Base-by-base conservation (phyloP, 2,888 invertebrate genomes). In the Palloptera scutellata region DNA sequence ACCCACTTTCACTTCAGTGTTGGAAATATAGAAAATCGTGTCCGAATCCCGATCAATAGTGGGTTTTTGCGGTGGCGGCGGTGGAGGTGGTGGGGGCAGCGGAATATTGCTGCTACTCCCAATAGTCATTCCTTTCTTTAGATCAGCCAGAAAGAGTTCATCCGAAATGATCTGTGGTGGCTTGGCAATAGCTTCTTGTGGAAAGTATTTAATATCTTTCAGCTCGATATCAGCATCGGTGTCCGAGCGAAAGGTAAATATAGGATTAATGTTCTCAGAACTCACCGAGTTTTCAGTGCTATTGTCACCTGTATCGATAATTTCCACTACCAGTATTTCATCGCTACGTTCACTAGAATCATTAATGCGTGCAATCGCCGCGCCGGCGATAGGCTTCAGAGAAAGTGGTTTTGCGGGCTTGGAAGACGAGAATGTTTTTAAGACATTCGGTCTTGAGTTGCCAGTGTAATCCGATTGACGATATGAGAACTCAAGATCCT, bases 11-110 rank as follows among this genome's bases (percentile, higher is more conserved):
- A 85, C 85, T 71, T 85, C 85, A 0, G 85, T 85, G 63, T 85
- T 85, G n/a, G 85, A 85, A 8, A 85, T 85, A 61, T 85, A 85
- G 71, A 85, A 85, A 48, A 85, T 85, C 2, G 85, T 85, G 66
- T 85, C 86, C 0, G 85, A 85, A 61, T 85, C 85, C 9, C 84
- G 77, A 72, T 85, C 84, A 45, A 80, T 79, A 61, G 64, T 75
- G 0, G 76, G 76, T 54, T 77, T 79, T 11, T 73, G 75, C 3
- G 74, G 77, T 45, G 75, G 73, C 1, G 78, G 78, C 0, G 78
- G 78, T 3, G 78, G 79, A 1, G 79, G 78, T 0, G 76, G 76
- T 3, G 74, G 69, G 1, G 72, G 70, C 45, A 59, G 45, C 4
- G 17, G 20, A 6, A 17, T n/a, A 11, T 48, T 48, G 0, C 62